Conservation (phyloP, 2,888 invertebrate species). For the Drosophila mayaguana region DNA sequence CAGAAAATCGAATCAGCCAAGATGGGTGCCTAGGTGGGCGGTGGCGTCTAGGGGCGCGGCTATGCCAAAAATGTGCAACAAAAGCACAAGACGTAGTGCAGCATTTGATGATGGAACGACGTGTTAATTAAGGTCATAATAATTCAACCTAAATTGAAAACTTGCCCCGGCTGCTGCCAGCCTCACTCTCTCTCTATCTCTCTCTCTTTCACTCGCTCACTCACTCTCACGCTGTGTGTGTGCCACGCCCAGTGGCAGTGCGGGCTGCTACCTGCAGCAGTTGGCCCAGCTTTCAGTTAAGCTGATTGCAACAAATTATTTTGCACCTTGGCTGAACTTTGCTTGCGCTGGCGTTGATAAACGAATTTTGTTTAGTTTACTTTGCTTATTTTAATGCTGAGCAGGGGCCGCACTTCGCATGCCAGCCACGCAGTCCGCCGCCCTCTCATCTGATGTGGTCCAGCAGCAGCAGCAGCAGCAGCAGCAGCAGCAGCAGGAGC, state of each 20-base stretch:
- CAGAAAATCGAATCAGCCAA: constrained; percentile 78
- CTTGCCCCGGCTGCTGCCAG: constrained; percentile 60
- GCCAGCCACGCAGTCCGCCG: constrained; percentile 19
- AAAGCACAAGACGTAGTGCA: constrained; percentile 77
- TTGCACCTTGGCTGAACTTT: constrained; percentile 80
- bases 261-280: constrained; percentile 21
- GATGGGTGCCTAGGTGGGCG: not conserved
- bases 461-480: constrained; percentile 9
- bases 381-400: constrained; percentile 75
- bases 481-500: not conserved
- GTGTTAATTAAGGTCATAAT: constrained; percentile 84
- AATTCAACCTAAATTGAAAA: constrained; percentile 82
- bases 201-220: not conserved
- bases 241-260: constrained; percentile 9
- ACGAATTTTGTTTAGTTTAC: constrained; percentile 80
- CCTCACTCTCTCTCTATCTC: not conserved
- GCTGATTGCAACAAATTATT: constrained; percentile 81
- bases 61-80: constrained; percentile 76
- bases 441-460: constrained; percentile 29
- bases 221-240: constrained; percentile 4
- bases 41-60: not conserved
- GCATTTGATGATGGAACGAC: constrained; percentile 82
- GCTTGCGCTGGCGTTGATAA: constrained; percentile 78
- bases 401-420: constrained; percentile 24
- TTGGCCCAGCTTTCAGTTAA: constrained; percentile 64